phyloP scores from a whole-genome alignment of 2,888 invertebrate species.

The Alloplasta piceator region DNA sequence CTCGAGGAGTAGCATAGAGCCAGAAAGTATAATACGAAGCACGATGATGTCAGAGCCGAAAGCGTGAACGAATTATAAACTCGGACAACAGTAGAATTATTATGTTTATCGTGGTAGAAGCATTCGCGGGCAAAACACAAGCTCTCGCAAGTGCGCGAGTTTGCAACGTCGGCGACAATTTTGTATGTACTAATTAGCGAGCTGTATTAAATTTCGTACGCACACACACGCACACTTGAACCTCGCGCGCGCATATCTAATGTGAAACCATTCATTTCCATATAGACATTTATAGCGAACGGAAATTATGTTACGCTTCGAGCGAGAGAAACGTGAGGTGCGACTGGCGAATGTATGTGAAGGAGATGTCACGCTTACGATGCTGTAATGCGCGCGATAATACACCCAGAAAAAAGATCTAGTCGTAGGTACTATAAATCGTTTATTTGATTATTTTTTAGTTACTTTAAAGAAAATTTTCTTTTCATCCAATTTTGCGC shows the following conservation, averaged over 20 bases:
- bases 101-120: conserved; percentile 43
- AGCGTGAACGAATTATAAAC: conserved; percentile 41
- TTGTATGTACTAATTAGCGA: conserved; percentile 47
- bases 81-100: conserved; percentile 28
- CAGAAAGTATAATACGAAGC: not conserved
- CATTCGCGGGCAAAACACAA: conserved; percentile 31
- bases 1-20: conserved; percentile 32
- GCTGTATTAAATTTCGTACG: too few species aligned
- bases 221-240: not conserved
- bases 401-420: too few species aligned
- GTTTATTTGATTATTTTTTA: too few species aligned
- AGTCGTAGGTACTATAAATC: too few species aligned
- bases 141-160: not conserved
- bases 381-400: not conserved
- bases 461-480: too few species aligned
- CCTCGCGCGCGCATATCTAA: too few species aligned
- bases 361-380: not conserved
- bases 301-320: conserved; percentile 21
- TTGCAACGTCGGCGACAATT: conserved; percentile 21
- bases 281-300: not conserved
- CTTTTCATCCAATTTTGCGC: too few species aligned
- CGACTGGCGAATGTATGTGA: not conserved
- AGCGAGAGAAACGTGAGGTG: not conserved
- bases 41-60: conserved; percentile 61
- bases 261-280: conserved; percentile 22